These are phyloP conservation scores for Eupeodes latifasciatus DNA, from an alignment of 2,888 invertebrate genomes.

Conservation along the genomic window DNA sequence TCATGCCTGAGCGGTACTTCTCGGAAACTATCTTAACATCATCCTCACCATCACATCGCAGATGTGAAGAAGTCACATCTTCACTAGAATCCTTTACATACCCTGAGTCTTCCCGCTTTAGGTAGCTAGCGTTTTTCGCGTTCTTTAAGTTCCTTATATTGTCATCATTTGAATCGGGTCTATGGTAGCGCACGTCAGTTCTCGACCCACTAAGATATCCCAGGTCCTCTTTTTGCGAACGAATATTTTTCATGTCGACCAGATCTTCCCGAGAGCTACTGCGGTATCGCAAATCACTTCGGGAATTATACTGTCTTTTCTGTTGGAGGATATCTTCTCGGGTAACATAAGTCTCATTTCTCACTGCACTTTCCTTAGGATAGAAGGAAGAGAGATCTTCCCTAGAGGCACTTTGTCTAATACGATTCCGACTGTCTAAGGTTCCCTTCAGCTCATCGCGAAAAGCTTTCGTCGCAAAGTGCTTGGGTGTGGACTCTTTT, in stretches of 20 bases:
- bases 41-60: slow-evolving; percentile 84
- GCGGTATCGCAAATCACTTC: slow-evolving; percentile 81
- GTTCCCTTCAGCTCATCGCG: slow-evolving; percentile 83
- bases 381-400: slow-evolving; percentile 72
- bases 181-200: slow-evolving; percentile 79
- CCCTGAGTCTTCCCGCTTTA: slow-evolving; percentile 79
- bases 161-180: slow-evolving; percentile 78
- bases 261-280: slow-evolving; percentile 82
- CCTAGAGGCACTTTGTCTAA: slow-evolving; percentile 79
- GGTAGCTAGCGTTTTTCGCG: slow-evolving; percentile 75
- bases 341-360: slow-evolving; percentile 81
- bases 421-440: slow-evolving; percentile 81
- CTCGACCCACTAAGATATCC: slow-evolving; percentile 80
- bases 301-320: slow-evolving; percentile 82
- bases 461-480: slow-evolving; percentile 83
- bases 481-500: slow-evolving; percentile 83
- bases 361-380: slow-evolving; percentile 55
- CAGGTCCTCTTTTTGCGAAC: slow-evolving; percentile 80
- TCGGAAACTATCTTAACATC: slow-evolving; percentile 79
- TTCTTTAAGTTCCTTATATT: slow-evolving; percentile 77
- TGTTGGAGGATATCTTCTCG: slow-evolving; percentile 83
- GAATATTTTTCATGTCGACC: slow-evolving; percentile 81
- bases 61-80: slow-evolving; percentile 83
- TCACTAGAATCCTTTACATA: slow-evolving; percentile 79
- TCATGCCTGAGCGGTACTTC: slow-evolving; percentile 84